Evolutionary conservation across 2,888 invertebrate species (phyloP).

Genomic region (Nezara viridula): DNA sequence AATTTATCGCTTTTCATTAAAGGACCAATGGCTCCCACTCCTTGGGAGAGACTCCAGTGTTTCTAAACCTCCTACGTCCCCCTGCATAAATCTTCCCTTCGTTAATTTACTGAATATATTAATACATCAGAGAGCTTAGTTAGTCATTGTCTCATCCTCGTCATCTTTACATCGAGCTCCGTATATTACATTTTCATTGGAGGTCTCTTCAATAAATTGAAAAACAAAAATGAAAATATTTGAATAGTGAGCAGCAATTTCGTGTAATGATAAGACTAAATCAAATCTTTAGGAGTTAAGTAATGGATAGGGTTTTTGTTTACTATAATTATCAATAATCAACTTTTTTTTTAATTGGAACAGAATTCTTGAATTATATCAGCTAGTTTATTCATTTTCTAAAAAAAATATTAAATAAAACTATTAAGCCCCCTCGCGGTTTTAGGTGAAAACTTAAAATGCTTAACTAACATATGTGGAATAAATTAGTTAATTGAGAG

Average conservation of each 20-base stretch:
- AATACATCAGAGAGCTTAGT: neutral
- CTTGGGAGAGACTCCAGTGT: neutral
- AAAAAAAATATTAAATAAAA: too few species aligned
- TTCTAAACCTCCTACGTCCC: neutral
- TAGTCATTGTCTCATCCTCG: neutral
- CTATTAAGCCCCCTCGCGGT: too few species aligned
- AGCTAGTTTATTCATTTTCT: too few species aligned
- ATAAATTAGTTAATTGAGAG: too few species aligned
- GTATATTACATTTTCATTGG: neutral
- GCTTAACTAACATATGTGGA: too few species aligned
- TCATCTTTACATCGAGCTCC: neutral
- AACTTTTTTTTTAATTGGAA: too few species aligned
- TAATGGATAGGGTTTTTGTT: too few species aligned
- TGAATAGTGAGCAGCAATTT: neutral
- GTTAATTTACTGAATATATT: neutral
- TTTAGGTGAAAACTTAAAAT: too few species aligned
- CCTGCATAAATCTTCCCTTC: neutral
- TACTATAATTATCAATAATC: too few species aligned
- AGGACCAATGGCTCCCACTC: neutral
- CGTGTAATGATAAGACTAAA: too few species aligned
- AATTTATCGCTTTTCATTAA: slow-evolving; percentile 35
- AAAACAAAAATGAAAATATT: neutral
- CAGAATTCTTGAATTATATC: too few species aligned
- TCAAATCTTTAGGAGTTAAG: too few species aligned
- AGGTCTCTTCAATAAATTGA: neutral